A percentile compares a stretch with the other conserved stretches of the same genome.
These are phyloP conservation scores for Hydropsyche tenuis DNA, from an alignment of 1,140 invertebrate genomes.

Conservation along the genomic window DNA sequence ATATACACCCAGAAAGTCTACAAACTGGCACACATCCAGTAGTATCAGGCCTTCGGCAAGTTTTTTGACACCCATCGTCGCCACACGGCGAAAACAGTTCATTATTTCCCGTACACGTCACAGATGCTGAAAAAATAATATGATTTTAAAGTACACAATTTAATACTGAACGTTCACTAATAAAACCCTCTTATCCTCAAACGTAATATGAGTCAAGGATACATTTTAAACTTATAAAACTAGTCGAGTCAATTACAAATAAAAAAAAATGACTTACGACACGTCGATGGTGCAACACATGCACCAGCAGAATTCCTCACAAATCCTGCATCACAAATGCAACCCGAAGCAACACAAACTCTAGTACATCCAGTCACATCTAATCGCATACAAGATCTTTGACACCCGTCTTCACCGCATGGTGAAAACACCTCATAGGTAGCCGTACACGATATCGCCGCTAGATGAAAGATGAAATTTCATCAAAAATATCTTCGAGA, in stretches of 20 bases:
- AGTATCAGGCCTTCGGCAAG: background rate
- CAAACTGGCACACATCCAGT: background rate
- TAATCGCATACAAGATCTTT: background rate
- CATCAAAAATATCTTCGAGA: no score
- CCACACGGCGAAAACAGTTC: background rate
- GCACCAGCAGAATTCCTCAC: background rate
- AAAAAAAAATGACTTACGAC: conserved; percentile 2
- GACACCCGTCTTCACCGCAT: background rate
- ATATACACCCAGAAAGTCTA: background rate
- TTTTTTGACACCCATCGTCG: background rate
- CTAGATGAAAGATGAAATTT: background rate
- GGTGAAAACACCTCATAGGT: background rate
- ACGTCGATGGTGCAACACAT: background rate
- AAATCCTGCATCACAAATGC: background rate
- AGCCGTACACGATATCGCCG: background rate
- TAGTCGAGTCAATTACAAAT: no score
- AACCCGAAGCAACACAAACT: background rate
- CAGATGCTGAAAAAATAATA: background rate
- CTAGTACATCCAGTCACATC: background rate
- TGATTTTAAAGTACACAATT: no score
- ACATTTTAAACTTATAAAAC: no score
- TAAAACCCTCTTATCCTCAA: background rate
- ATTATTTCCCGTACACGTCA: background rate
- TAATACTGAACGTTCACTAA: background rate
- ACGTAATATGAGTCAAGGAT: no score